Percentiles rank a stretch among this genome's conserved stretches.
Conservation (phyloP, 2,113 vertebrate species). For the Cromileptes altivelis region DNA sequence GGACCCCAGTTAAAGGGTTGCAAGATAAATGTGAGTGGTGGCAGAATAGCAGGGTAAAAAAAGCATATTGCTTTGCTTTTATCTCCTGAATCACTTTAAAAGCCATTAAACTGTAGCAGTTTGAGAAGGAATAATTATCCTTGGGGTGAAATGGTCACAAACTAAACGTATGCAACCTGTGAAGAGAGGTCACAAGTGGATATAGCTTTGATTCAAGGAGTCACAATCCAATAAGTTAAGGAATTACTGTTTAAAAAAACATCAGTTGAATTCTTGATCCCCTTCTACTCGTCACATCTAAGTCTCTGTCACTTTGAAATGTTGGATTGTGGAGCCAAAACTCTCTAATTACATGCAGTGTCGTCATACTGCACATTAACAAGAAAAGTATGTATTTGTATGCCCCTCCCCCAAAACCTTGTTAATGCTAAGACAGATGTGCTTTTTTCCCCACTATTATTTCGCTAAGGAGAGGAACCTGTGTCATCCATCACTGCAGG, state of each 20-base stretch:
- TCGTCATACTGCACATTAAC: background rate
- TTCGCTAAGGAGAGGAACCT: constrained; percentile 9
- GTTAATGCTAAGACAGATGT: background rate
- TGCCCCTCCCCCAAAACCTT: background rate
- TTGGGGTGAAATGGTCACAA: background rate
- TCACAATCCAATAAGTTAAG: background rate
- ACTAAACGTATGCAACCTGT: background rate
- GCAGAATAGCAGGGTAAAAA: too few species aligned
- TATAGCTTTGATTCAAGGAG: too few species aligned
- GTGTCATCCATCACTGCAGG: constrained; percentile 34
- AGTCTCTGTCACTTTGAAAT: background rate
- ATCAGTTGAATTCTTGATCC: too few species aligned
- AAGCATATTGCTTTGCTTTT: too few species aligned
- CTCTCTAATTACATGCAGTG: background rate
- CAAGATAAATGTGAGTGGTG: too few species aligned
- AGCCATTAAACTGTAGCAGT: background rate
- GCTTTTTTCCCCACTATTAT: background rate
- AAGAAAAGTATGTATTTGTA: background rate
- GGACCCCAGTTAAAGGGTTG: too few species aligned
- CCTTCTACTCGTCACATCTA: background rate
- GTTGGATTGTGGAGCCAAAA: background rate
- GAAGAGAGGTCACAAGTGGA: background rate
- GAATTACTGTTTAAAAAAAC: background rate
- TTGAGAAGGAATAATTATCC: background rate
- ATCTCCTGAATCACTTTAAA: too few species aligned